Evolutionary conservation across 2,113 vertebrate species (phyloP).

Genomic region (Gadus macrocephalus): DNA sequence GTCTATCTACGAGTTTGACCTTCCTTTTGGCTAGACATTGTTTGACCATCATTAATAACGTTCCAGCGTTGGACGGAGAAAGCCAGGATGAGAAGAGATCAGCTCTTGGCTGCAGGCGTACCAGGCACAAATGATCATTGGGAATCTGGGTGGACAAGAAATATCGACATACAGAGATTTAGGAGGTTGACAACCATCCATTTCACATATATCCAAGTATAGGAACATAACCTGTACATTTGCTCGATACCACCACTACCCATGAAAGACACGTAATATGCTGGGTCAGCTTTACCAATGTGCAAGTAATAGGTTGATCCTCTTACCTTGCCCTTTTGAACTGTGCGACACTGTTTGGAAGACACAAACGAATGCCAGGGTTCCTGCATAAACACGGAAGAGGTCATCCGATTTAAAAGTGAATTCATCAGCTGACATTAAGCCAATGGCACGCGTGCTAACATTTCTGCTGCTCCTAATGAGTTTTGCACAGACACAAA

Average conservation of each 20-base stretch:
- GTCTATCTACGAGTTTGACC: constrained; percentile 71
- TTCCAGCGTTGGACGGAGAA: constrained; percentile 72
- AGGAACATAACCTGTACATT: not conserved
- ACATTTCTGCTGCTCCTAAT: not conserved
- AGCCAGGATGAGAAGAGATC: constrained; percentile 80
- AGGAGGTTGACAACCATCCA: not conserved
- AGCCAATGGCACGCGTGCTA: too few relatives aligned
- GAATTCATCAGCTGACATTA: not conserved
- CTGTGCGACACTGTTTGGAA: constrained; percentile 36
- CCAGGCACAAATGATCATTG: constrained; percentile 81
- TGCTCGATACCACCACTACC: not conserved
- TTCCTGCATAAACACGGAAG: constrained; percentile 67
- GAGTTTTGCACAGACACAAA: not conserved
- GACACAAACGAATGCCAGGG: constrained; percentile 80
- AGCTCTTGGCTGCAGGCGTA: constrained; percentile 79
- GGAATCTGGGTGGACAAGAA: constrained; percentile 44
- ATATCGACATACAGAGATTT: not conserved
- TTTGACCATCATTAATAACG: constrained; percentile 85
- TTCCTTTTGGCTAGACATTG: constrained; percentile 85
- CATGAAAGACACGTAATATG: not conserved
- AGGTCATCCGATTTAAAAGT: constrained; percentile 5
- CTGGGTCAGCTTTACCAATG: too few relatives aligned
- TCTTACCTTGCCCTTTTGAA: constrained; percentile 69
- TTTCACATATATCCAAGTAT: too few relatives aligned
- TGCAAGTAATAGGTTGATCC: not conserved